A percentile compares a stretch with the other conserved stretches of the same genome.
Evolutionary conservation across 2,888 invertebrate species (phyloP).

Genomic region (Trachelus troglodyta): DNA sequence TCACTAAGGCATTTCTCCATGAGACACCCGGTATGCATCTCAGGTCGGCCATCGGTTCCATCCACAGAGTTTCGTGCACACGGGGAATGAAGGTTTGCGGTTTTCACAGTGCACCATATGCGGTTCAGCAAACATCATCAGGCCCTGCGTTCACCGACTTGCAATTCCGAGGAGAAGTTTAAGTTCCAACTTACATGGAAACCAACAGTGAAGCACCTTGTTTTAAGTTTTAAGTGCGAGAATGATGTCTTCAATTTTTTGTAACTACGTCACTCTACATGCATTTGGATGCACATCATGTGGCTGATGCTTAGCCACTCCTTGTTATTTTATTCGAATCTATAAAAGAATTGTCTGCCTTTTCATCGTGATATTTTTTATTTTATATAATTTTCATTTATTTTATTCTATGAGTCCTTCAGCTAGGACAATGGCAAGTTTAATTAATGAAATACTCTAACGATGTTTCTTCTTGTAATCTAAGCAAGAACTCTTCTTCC

Average conservation of each 20-base stretch:
- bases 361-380: not conserved
- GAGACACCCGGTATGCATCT: not conserved
- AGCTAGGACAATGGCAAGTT: not conserved
- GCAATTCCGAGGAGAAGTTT: not conserved
- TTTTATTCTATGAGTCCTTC: not conserved
- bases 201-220: not conserved
- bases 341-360: not conserved
- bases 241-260: not conserved
- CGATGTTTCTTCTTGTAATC: not conserved
- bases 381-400: no score
- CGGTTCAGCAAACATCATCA: not conserved
- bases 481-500: not conserved
- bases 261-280: not conserved
- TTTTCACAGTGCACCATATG: not conserved
- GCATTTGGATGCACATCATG: not conserved
- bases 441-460: not conserved
- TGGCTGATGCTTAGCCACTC: not conserved
- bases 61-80: not conserved
- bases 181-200: not conserved
- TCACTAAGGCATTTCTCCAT: not conserved
- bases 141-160: not conserved
- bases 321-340: not conserved
- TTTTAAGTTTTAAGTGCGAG: not conserved
- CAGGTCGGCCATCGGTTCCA: not conserved
- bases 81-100: not conserved